phyloP scores from a whole-genome alignment of 1,140 invertebrate genomes.

The Papilio polytes region DNA sequence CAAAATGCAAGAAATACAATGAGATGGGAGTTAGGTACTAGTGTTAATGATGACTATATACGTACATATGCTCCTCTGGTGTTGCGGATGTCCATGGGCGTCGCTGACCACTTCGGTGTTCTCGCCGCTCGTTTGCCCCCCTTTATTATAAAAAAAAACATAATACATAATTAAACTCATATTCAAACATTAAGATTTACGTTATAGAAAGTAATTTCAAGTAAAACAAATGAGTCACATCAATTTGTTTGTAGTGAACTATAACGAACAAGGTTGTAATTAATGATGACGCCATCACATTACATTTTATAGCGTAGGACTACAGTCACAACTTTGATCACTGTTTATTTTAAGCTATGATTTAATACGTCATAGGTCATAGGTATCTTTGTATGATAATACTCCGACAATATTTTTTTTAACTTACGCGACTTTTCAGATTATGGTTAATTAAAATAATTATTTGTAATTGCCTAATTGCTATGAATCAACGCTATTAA shows the following conservation, averaged over 20 bases:
- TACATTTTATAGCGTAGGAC: conserved; percentile 20
- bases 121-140: too few relatives aligned
- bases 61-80: too few relatives aligned
- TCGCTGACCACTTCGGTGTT: too few relatives aligned
- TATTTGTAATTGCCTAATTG: too few relatives aligned
- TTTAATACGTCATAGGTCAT: not conserved
- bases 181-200: not conserved
- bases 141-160: too few relatives aligned
- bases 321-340: conserved; percentile 21
- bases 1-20: not conserved
- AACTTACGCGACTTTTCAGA: too few relatives aligned
- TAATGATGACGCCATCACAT: conserved; percentile 6
- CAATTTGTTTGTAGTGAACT: not conserved
- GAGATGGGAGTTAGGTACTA: not conserved
- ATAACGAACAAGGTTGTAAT: conserved; percentile 3
- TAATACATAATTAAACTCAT: too few relatives aligned
- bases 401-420: too few relatives aligned
- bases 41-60: too few relatives aligned
- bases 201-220: conserved; percentile 2
- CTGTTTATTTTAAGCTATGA: conserved; percentile 25
- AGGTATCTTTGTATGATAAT: not conserved
- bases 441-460: too few relatives aligned
- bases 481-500: too few relatives aligned
- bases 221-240: conserved; percentile 22
- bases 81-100: too few relatives aligned